These are phyloP conservation scores for Idaea dimidiata DNA, from an alignment of 2,888 invertebrate species.

Conservation along the genomic window DNA sequence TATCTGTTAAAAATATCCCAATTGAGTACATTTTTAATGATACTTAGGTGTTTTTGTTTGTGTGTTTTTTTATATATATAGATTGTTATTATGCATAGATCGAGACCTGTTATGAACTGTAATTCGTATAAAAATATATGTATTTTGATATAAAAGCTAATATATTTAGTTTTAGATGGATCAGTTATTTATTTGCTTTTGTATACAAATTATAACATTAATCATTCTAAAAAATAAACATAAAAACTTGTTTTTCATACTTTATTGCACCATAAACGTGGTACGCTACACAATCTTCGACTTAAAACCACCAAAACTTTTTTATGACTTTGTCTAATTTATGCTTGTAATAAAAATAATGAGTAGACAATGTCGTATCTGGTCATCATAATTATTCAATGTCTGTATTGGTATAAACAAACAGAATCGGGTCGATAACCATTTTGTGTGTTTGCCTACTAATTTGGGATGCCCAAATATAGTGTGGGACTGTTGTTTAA, in stretches of 20 bases:
- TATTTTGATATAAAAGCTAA: not conserved
- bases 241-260: slow-evolving; percentile 1
- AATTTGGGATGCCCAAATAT: slow-evolving; percentile 51
- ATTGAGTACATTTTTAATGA: too few relatives aligned
- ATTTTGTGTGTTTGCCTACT: slow-evolving; percentile 43
- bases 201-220: not conserved
- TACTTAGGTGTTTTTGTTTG: too few relatives aligned
- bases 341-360: slow-evolving; percentile 2
- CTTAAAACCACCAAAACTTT: slow-evolving; percentile 1
- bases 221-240: not conserved
- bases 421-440: slow-evolving; percentile 34
- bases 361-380: slow-evolving; percentile 26
- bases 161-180: not conserved
- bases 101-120: not conserved
- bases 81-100: too few relatives aligned
- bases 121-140: not conserved
- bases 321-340: not conserved
- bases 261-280: not conserved
- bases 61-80: too few relatives aligned
- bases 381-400: slow-evolving; percentile 27
- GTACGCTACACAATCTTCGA: not conserved
- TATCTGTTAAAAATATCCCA: too few relatives aligned
- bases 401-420: slow-evolving; percentile 23
- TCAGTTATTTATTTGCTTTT: not conserved
- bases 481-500: slow-evolving; percentile 44